phyloP scores from a whole-genome alignment of 2,113 vertebrate species.

The Nothocercus julius region DNA sequence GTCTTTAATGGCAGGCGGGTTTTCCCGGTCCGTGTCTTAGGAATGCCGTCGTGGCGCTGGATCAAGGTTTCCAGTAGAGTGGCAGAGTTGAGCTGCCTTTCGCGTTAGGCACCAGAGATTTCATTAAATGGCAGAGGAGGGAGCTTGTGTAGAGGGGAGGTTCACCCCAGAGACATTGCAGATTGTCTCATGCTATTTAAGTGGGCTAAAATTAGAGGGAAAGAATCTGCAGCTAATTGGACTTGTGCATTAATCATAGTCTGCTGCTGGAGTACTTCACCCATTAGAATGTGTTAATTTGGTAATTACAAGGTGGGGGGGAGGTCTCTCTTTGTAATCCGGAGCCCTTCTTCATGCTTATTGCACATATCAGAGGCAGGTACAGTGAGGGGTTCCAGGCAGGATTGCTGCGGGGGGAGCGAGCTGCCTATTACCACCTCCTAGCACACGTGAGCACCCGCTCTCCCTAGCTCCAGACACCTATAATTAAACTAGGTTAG shows the following conservation, averaged over 20 bases:
- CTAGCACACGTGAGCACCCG: neutral
- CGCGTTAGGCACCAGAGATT: constrained; percentile 49
- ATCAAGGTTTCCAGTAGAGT: constrained; percentile 53
- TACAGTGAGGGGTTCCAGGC: neutral
- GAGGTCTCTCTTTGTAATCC: constrained; percentile 65
- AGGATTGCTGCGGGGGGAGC: neutral
- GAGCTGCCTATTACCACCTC: constrained; percentile 15
- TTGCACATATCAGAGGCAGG: constrained; percentile 39
- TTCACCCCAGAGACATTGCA: constrained; percentile 67
- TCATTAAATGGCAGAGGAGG: constrained; percentile 68
- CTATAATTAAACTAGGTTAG: constrained; percentile 43
- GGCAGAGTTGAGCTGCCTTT: constrained; percentile 55
- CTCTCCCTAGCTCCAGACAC: constrained; percentile 31
- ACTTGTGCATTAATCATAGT: constrained; percentile 73
- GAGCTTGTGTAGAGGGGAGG: constrained; percentile 31
- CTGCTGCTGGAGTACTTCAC: constrained; percentile 68
- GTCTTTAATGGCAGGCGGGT: neutral
- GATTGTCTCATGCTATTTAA: constrained; percentile 65
- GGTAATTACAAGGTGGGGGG: constrained; percentile 77
- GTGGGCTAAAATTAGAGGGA: constrained; percentile 71
- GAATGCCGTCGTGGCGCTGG: neutral
- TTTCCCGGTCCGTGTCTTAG: neutral
- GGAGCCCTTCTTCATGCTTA: constrained; percentile 56
- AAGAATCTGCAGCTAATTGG: constrained; percentile 70
- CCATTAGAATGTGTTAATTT: constrained; percentile 78